A percentile compares a stretch with the other conserved stretches of the same genome.
Conservation (phyloP, 2,888 invertebrate genomes). For the Cosmia trapezina region DNA sequence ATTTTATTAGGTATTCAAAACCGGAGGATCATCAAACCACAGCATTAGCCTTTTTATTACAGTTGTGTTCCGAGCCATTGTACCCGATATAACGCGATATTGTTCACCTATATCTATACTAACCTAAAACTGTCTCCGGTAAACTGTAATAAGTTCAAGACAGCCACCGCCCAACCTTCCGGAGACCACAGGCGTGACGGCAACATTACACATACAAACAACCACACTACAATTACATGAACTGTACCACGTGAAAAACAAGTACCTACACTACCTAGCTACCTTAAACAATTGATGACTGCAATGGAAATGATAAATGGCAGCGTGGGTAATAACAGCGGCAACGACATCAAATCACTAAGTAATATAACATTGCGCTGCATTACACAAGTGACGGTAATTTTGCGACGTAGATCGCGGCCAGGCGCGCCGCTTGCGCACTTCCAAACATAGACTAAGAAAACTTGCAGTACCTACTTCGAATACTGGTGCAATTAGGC, state of each 20-base stretch:
- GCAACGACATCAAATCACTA: slow-evolving; percentile 67
- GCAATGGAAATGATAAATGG: slow-evolving; percentile 56
- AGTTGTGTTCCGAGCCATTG: neutral
- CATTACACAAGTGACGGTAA: slow-evolving; percentile 79
- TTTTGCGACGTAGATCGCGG: slow-evolving; percentile 77
- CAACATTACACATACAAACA: slow-evolving; percentile 20
- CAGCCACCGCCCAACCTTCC: slow-evolving; percentile 28
- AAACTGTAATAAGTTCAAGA: slow-evolving; percentile 43
- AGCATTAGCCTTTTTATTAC: neutral
- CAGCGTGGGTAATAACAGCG: slow-evolving; percentile 56
- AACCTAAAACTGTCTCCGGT: slow-evolving; percentile 44
- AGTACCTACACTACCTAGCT: slow-evolving; percentile 17
- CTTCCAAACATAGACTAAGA: slow-evolving; percentile 70
- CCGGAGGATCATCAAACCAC: neutral
- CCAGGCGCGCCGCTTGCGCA: slow-evolving; percentile 69
- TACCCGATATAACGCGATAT: neutral
- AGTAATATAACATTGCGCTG: slow-evolving; percentile 76
- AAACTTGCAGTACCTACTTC: slow-evolving; percentile 32
- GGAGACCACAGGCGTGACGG: slow-evolving; percentile 24
- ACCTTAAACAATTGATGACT: slow-evolving; percentile 54
- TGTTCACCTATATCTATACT: neutral
- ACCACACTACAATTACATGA: slow-evolving; percentile 38
- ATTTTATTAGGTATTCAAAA: slow-evolving; percentile 8
- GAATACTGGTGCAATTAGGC: slow-evolving; percentile 5
- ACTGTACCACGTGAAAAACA: slow-evolving; percentile 34